Percentiles rank a stretch among this genome's conserved stretches.
Evolutionary conservation across 2,797 vertebrate species (phyloP).

Genomic region (Myripristis murdjan): DNA sequence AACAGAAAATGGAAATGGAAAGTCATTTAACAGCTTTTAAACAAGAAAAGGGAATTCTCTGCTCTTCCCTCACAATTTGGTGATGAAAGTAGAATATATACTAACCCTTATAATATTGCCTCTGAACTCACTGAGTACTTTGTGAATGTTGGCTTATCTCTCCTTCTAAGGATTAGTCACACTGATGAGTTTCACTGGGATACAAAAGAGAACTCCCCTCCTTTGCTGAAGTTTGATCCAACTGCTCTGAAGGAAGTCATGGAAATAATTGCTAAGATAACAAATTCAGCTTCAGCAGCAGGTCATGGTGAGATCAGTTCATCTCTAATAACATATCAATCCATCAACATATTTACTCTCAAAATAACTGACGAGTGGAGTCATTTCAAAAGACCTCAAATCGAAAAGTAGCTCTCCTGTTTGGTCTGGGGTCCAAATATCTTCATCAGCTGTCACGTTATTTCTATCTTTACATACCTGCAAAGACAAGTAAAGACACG

Average conservation of each 20-base stretch:
- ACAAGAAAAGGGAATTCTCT: conserved; percentile 22
- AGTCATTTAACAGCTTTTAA: conserved; percentile 34
- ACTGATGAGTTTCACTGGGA: conserved; percentile 58
- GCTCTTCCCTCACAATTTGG: conserved; percentile 14
- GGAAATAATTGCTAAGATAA: conserved; percentile 67
- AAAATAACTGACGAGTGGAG: conserved; percentile 51
- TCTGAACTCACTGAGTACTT: conserved; percentile 50
- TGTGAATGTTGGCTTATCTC: conserved; percentile 65
- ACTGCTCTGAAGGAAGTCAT: conserved; percentile 55
- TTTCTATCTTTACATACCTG: too few relatives aligned
- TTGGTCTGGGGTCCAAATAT: conserved; percentile 7
- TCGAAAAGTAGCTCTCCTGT: conserved; percentile 30
- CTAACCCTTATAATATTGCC: conserved; percentile 45
- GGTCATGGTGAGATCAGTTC: conserved; percentile 61
- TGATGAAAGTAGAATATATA: conserved; percentile 1
- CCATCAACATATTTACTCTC: conserved; percentile 60
- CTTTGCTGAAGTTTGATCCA: conserved; percentile 51
- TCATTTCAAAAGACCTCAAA: conserved; percentile 47
- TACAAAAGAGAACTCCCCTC: conserved; percentile 54
- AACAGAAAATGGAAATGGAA: conserved; percentile 6
- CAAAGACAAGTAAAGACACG: too few relatives aligned
- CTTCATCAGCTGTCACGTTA: background rate
- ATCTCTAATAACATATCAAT: conserved; percentile 34
- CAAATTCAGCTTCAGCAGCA: conserved; percentile 60
- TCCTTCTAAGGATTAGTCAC: conserved; percentile 68